phyloP scores from a whole-genome alignment of 2,113 vertebrate species.

The Saimiri boliviensis region DNA sequence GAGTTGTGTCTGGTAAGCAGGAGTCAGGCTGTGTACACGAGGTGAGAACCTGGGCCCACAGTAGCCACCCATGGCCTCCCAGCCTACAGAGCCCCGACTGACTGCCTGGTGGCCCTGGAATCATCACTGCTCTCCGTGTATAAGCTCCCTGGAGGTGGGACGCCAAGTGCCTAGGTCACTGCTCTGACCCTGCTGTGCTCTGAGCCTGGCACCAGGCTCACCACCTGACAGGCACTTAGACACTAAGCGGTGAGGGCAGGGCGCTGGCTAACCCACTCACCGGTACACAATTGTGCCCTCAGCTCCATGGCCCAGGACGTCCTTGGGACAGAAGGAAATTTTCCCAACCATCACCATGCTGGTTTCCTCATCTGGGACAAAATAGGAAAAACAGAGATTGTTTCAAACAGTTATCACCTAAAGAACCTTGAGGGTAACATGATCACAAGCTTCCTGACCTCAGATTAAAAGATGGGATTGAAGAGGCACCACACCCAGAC shows the following conservation, averaged over 20 bases:
- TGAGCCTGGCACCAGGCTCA: background rate
- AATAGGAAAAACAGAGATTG: background rate
- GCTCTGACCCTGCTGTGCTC: background rate
- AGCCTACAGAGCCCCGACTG: background rate
- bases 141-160: background rate
- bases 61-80: background rate
- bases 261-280: conserved; percentile 80
- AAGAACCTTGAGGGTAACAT: background rate
- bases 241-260: fast-evolving
- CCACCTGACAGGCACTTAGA: background rate
- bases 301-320: conserved; percentile 95
- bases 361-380: conserved; percentile 87
- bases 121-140: too few species aligned
- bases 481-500: background rate
- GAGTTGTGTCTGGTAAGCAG: background rate
- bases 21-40: fast-evolving
- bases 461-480: background rate
- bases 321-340: conserved; percentile 93
- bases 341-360: conserved; percentile 92
- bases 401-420: background rate
- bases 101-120: fast-evolving
- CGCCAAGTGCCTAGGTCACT: background rate
- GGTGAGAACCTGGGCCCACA: background rate
- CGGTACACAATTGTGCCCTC: conserved; percentile 99
- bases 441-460: background rate